These are phyloP conservation scores for Cinclus mexicanus DNA, from an alignment of 2,113 vertebrate species.

Conservation along the genomic window DNA sequence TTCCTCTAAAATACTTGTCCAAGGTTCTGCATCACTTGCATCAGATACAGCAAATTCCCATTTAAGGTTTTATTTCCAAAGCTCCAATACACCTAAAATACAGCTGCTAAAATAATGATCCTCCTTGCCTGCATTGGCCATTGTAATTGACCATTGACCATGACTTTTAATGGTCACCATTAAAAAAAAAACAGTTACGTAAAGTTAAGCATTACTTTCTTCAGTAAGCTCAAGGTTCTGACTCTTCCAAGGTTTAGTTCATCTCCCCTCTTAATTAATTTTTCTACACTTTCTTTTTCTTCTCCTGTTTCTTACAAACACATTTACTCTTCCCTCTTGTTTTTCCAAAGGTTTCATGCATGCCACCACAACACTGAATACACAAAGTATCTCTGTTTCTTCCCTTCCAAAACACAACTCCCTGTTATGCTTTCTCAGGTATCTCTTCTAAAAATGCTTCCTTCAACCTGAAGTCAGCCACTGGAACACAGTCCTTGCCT, in stretches of 20 bases:
- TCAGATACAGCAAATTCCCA: background rate
- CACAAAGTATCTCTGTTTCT: background rate
- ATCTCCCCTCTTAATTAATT: background rate
- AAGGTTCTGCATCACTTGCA: background rate
- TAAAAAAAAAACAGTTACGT: background rate
- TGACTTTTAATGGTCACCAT: background rate
- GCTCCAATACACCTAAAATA: background rate
- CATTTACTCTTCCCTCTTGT: background rate
- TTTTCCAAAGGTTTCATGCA: background rate
- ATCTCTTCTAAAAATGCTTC: background rate
- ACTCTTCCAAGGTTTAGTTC: background rate
- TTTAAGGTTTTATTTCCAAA: background rate
- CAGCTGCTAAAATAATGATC: background rate
- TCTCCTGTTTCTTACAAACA: background rate
- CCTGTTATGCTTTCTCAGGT: background rate
- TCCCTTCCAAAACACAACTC: background rate
- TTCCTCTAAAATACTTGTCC: background rate
- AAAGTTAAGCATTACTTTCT: background rate
- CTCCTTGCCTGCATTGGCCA: background rate
- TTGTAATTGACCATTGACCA: background rate
- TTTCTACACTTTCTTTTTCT: background rate
- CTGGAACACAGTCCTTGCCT: background rate
- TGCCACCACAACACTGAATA: background rate
- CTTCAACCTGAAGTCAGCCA: background rate
- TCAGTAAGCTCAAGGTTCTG: background rate